These are phyloP conservation scores for Strix aluco DNA, from an alignment of 2,113 vertebrate species.

Conservation along the genomic window DNA sequence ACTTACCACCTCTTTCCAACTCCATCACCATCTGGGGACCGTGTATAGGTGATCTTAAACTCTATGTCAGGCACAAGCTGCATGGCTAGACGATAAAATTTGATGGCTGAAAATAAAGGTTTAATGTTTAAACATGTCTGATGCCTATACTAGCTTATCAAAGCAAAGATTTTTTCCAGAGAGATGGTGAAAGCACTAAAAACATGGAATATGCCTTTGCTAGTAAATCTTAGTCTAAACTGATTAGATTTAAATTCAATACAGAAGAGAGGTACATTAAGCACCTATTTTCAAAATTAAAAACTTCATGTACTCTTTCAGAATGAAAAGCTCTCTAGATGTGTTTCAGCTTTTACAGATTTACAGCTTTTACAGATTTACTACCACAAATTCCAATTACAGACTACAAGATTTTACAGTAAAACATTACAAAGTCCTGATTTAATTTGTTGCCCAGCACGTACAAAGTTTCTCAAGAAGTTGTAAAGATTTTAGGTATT, in stretches of 20 bases:
- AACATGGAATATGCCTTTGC: not conserved
- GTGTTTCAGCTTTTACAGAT: not conserved
- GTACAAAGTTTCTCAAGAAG: not conserved
- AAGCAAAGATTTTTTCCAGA: not conserved
- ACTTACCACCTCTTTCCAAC: conserved; percentile 88
- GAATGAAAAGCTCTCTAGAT: not conserved
- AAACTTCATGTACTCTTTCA: not conserved
- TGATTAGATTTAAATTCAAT: not conserved
- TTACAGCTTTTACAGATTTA: not conserved
- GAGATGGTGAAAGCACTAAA: not conserved
- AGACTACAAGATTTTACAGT: not conserved
- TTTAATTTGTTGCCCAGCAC: not conserved
- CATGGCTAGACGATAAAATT: conserved; percentile 98
- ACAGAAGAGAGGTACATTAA: not conserved
- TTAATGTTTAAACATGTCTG: conserved; percentile 19
- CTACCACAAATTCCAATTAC: not conserved
- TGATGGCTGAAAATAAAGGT: conserved; percentile 89
- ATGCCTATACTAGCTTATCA: not conserved
- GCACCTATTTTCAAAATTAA: not conserved
- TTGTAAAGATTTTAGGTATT: not conserved
- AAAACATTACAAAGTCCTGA: not conserved
- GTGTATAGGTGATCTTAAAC: conserved; percentile 94
- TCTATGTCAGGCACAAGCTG: conserved; percentile 98
- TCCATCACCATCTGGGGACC: conserved; percentile 86
- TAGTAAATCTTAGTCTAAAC: not conserved